Evolutionary conservation across 2,113 vertebrate species (phyloP), one percentile per base, ranked within the genome.

Genomic region (Cyphomyrus plagiostoma): DNA sequence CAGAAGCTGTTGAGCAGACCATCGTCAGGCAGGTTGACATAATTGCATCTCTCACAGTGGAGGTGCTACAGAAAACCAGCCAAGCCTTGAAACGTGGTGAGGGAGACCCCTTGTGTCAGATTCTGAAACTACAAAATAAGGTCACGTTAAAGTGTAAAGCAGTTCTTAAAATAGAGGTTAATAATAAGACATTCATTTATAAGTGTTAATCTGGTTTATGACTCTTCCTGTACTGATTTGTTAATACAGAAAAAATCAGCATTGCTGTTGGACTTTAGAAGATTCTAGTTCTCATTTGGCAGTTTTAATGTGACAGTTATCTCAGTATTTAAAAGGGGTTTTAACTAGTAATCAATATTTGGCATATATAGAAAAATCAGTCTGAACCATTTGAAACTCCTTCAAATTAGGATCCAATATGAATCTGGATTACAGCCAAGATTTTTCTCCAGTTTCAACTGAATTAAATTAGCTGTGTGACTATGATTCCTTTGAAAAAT

Each of bases 1-100:
- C 98, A 0, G 98, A 99, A 94, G 98, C 98, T 0, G 97, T 99
- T 30, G 98, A 99, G 0, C 93, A 92, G 89, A 97, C 98, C 0
- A 97, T 99, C 1, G 97, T 98, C 0, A 95, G 93, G 4, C 99
- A 99, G 94, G 98, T 98, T 3, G 99, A 99, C 91, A 98, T 99
- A 5, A 95, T 99, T 0, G 98, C 98, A 17, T 97, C 98, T 88
- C 96, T 99, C 86, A 98, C 98, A 0, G 96, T 99, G 0, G 99
- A 99, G 91, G 98, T 99, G 90, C 93, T 99, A 70, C 99, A 99
- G 93, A 98, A 98, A 58, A 99, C 98, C 91, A 99, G 98, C 13
- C 98, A 96, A 93, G 98, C 99, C 90, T 99, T 99, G 88, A 98
- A 99, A 93, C 98, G 97, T 0, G 99, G 98, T 99, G 93, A 92